Base-by-base conservation (phyloP, 2,113 vertebrate genomes). In the Catharus bicknelli region DNA sequence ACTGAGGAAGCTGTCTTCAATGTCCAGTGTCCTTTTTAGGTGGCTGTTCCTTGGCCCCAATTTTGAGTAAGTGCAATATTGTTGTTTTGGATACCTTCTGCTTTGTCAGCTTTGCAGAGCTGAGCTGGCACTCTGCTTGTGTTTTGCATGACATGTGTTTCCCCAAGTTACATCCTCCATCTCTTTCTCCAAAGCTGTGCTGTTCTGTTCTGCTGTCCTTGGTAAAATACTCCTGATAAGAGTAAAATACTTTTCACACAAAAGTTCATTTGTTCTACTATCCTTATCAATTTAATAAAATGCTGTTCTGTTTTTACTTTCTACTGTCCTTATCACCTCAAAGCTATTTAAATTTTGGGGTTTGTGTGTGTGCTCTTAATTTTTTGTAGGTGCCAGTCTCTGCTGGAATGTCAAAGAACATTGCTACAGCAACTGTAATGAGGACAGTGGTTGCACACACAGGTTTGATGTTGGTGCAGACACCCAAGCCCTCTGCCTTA, bases 341-440 rank as follows among this genome's bases (percentile, higher is more conserved):
- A 86, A 95, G 34, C 86, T 94, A 57, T 90, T 95, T 90, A 80
- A 94, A 92, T 81, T 54, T 50, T 40, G 53, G 67, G 68, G 30
- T 54, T 69, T 45, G 3, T 20, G 21, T 12, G 4, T 78, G 57
- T 95, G 76, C 75, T 90, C 59, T 94, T 97, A 85, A 95, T 96
- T 97, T 94, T 90, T 95, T 84, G 58, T 32, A 90, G 83, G 88
- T 54, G 69, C 16, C 29, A 92, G 36, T 94, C 85, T 72, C 79
- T 29, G 29, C 54, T 84, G 95, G 86, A 95, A 93, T 96, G 92
- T 47, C 27, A 8, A 83, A 93, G 69, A 91, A 69, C 40, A 43
- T 89, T 53, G 53, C 81, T 93, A 54, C 48, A 86, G 72, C 66
- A 68, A 7, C 22, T 21, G n/a, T 94, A 95, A 95, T 93, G 92